Conservation (phyloP, 2,797 vertebrate genomes). For the Todus mexicanus region DNA sequence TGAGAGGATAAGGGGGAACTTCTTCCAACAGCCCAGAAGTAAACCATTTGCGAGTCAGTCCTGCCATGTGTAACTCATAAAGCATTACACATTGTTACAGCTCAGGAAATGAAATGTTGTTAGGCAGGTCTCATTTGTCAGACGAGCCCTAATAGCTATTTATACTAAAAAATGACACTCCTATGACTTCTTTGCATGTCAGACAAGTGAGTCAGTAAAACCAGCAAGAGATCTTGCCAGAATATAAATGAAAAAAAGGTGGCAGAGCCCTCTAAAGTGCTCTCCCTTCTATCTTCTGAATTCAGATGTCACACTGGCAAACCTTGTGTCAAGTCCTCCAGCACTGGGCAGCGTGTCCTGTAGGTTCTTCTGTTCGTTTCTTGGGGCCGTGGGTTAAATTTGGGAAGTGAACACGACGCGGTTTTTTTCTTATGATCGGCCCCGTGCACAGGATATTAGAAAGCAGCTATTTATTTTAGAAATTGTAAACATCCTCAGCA, state of each 20-base stretch:
- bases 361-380: background rate
- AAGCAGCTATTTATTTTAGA: background rate
- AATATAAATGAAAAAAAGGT: constrained; percentile 27
- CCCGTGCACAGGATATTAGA: background rate
- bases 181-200: constrained; percentile 29
- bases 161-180: constrained; percentile 27
- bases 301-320: background rate
- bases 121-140: constrained; percentile 33
- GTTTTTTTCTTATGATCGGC: background rate
- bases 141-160: constrained; percentile 35
- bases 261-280: background rate
- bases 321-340: background rate
- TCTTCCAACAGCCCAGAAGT: background rate
- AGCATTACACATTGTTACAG: background rate
- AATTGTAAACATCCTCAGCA: background rate
- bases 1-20: background rate
- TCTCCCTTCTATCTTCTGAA: background rate
- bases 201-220: constrained; percentile 49
- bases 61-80: background rate
- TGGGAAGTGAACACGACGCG: background rate
- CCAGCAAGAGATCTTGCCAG: background rate
- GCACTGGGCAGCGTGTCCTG: background rate
- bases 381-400: background rate
- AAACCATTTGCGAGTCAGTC: background rate
- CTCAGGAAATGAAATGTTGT: constrained; percentile 11